phyloP scores from a whole-genome alignment of 2,113 vertebrate genomes.

The Saguinus midas region DNA sequence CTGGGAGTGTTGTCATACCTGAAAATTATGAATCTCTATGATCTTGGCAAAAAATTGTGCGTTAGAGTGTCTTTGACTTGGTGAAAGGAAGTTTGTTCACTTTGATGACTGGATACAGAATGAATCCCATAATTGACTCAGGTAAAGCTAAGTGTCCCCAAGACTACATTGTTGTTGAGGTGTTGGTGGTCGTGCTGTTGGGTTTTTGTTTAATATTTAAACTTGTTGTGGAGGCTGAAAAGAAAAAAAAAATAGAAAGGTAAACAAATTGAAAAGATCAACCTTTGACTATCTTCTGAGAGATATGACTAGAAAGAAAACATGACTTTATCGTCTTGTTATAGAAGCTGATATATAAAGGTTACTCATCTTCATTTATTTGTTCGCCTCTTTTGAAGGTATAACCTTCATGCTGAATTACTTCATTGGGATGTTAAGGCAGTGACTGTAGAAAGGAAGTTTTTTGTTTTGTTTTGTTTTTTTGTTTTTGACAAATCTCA shows the following conservation, averaged over 20 bases:
- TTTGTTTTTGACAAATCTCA: too few relatives aligned
- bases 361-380: background rate
- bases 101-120: background rate
- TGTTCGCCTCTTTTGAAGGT: background rate
- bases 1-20: background rate
- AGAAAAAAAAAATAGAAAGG: background rate
- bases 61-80: background rate
- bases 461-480: background rate
- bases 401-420: background rate
- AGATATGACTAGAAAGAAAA: background rate
- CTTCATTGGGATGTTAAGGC: background rate
- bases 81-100: background rate
- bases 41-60: background rate
- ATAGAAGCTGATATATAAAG: background rate
- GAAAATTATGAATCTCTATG: background rate
- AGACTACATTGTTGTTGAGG: background rate
- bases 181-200: background rate
- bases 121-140: accelerated
- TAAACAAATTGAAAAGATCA: background rate
- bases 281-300: background rate
- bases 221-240: background rate
- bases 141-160: background rate
- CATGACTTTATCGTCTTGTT: background rate
- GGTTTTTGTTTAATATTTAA: background rate
- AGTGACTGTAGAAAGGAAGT: background rate